Evolutionary conservation across 2,888 invertebrate species (phyloP).

Genomic region (Pheosia gnoma): DNA sequence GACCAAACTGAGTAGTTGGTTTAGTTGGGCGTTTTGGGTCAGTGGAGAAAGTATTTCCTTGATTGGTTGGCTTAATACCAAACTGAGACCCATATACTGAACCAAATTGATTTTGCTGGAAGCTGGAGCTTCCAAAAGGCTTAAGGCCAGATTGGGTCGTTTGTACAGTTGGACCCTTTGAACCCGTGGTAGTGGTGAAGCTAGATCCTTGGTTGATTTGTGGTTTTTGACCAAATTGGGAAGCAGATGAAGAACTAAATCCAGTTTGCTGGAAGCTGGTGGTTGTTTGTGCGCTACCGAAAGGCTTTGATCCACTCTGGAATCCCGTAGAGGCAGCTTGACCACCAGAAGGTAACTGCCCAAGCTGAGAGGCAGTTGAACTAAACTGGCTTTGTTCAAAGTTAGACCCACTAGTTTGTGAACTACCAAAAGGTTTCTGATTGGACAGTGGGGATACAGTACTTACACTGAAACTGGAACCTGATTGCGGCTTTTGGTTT

Average conservation of each 20-base stretch:
- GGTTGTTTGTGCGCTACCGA: slow-evolving; percentile 5
- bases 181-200: not conserved
- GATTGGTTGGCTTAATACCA: not conserved
- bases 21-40: not conserved
- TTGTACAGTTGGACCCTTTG: slow-evolving; percentile 3
- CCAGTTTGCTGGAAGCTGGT: slow-evolving; percentile 12
- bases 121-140: not conserved
- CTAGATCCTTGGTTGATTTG: slow-evolving; percentile 1
- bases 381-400: slow-evolving; percentile 1
- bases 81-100: slow-evolving; percentile 1
- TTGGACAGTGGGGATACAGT: not conserved
- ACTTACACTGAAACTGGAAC: not conserved
- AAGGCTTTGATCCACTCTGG: slow-evolving; percentile 15
- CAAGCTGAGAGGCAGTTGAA: not conserved
- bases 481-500: not conserved
- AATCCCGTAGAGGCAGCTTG: too few relatives aligned
- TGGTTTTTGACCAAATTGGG: not conserved
- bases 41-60: not conserved
- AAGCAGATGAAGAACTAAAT: slow-evolving; percentile 9
- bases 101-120: not conserved
- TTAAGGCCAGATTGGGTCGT: not conserved
- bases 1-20: not conserved
- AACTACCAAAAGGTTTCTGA: slow-evolving; percentile 6
- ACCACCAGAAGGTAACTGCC: not conserved
- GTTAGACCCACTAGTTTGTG: not conserved